Evolutionary conservation across 1,140 invertebrate genomes (phyloP).

Genomic region (Tenebrio molitor): DNA sequence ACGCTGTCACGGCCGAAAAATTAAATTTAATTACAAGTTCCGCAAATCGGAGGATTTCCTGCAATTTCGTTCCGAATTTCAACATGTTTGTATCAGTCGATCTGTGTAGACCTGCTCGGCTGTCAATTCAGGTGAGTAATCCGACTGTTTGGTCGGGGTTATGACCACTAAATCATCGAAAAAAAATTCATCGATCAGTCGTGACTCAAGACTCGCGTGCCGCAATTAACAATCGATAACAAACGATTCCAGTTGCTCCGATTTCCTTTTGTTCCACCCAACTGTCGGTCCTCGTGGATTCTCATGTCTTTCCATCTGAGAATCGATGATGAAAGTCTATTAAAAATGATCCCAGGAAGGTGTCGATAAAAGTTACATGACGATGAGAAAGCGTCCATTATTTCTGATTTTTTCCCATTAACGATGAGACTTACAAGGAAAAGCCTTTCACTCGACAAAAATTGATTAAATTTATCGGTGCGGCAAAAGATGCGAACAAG

Average conservation of each 20-base stretch:
- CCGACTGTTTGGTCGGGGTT: background rate
- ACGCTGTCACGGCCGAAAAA: background rate
- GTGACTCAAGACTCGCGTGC: background rate
- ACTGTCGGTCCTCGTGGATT: too few relatives aligned
- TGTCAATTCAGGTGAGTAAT: too few relatives aligned
- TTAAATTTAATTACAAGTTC: constrained; percentile 4
- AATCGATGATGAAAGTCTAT: constrained; percentile 1
- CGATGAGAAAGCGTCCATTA: background rate
- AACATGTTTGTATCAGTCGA: background rate
- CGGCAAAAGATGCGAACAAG: background rate
- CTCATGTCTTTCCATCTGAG: too few relatives aligned
- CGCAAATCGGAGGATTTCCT: background rate
- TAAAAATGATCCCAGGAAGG: background rate
- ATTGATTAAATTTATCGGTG: background rate
- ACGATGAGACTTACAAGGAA: background rate
- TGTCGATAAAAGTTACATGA: background rate
- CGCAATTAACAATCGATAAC: background rate
- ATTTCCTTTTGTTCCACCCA: too few relatives aligned
- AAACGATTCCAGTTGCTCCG: too few relatives aligned
- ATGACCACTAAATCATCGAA: background rate
- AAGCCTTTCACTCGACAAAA: background rate
- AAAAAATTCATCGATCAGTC: background rate
- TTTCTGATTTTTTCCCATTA: background rate
- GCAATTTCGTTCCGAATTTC: background rate
- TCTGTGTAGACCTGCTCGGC: too few relatives aligned